Evolutionary conservation across 2,113 vertebrate genomes (phyloP), one percentile per base, ranked within the genome.

Genomic region (Phasianus colchicus): DNA sequence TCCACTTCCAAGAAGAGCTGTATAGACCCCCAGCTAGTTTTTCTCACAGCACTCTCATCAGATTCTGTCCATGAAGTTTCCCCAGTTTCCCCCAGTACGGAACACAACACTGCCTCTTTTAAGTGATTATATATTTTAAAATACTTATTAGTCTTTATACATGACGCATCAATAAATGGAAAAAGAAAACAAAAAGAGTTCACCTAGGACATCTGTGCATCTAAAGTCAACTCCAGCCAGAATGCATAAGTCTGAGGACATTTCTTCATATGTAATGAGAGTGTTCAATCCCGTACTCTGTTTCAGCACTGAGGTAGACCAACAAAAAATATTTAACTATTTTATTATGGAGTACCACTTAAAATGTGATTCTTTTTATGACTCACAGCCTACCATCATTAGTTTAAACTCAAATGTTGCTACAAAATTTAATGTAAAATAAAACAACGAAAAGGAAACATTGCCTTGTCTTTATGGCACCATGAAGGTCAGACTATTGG

Each of bases 1-100:
- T 1, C 3, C 1, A 6, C 2, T 70, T 88, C 69, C 20, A 43
- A 38, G 19, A 5, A 48, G 12, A 16, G 40, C 11, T 0, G 0
- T 9, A n/a, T 1, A 10, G 19, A 20, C 3, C 3, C 3, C 3
- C 3, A 1, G 13, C 20, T 6, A 13, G 5, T 61, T 54, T 92
- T 92, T 90, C 2, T 4, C 10, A 34, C 6, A 65, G 16, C 1
- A 7, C 2, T 38, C 16, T 73, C 5, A 2, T 1, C 9, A 85
- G 8, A 29, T 79, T 75, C 21, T 82, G 16, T 72, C 19, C 9
- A 0, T 73, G 43, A 14, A 76, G 2, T 3, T 58, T 4, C 1
- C 9, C n/a, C 16, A 76, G 2, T 3, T 58, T 4, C 1, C 9
- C n/a, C 3, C 2, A 11, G 12, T 9, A n/a, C 14, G 45, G 12